Percentiles rank a stretch among this genome's conserved stretches.
phyloP scores from a whole-genome alignment of 2,797 vertebrate species.

The Poeciliopsis gracilis region DNA sequence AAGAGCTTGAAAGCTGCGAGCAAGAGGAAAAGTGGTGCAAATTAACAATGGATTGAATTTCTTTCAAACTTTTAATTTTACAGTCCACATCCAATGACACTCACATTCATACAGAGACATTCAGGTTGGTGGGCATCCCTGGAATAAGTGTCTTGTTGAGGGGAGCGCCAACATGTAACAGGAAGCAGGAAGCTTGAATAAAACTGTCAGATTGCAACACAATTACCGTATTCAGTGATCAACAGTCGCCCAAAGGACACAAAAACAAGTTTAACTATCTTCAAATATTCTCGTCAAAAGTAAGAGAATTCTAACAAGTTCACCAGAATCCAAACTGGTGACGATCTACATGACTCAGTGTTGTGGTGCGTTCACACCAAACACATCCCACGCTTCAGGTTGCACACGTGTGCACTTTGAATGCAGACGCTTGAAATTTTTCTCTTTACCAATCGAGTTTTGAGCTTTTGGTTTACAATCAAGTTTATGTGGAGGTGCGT shows the following conservation, averaged over 20 bases:
- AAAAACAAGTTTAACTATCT: conserved; percentile 16
- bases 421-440: too few species aligned
- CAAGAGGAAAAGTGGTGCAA: background rate
- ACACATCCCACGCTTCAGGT: too few species aligned
- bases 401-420: too few species aligned
- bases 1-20: background rate
- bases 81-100: background rate
- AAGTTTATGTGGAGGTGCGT: too few species aligned
- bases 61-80: too few species aligned
- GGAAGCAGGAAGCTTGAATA: background rate
- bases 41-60: background rate
- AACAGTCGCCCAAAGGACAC: background rate
- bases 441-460: too few species aligned
- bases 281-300: background rate
- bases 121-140: background rate
- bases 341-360: too few species aligned
- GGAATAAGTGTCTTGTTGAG: background rate
- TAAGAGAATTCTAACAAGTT: background rate
- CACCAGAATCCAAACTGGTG: background rate
- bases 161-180: background rate
- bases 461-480: too few species aligned
- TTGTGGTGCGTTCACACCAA: too few species aligned
- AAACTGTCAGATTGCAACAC: background rate
- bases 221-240: background rate
- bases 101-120: background rate